These are phyloP conservation scores for Acyrthosiphon pisum DNA, from an alignment of 1,140 invertebrate genomes.

Conservation along the genomic window DNA sequence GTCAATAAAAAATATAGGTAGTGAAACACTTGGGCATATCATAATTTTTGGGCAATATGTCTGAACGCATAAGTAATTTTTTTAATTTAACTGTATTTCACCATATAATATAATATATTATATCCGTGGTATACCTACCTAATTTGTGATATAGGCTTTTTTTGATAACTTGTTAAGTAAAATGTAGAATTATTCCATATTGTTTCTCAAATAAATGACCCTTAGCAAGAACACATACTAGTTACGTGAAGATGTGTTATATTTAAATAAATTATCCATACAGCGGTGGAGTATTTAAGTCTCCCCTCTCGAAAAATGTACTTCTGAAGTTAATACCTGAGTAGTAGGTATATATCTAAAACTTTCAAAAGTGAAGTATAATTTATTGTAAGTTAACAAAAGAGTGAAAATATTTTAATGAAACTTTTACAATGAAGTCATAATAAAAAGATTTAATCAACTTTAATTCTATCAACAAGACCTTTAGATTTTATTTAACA, in stretches of 20 bases:
- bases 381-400: background rate
- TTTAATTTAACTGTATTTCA: too few species aligned
- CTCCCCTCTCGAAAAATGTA: background rate
- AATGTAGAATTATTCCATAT: too few species aligned
- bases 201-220: too few species aligned
- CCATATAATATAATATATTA: too few species aligned
- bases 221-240: too few species aligned
- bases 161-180: too few species aligned
- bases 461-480: background rate
- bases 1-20: too few species aligned
- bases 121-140: too few species aligned
- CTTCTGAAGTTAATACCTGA: background rate
- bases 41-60: too few species aligned
- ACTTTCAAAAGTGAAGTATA: background rate
- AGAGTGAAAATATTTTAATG: background rate
- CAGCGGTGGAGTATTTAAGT: background rate
- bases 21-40: too few species aligned
- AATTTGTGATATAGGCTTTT: too few species aligned
- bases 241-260: background rate
- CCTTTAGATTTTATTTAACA: background rate
- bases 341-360: background rate
- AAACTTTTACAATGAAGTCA: background rate
- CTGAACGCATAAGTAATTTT: too few species aligned
- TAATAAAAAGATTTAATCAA: conserved; percentile 20
- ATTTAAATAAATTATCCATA: background rate